Conservation (phyloP, 2,113 vertebrate genomes). For the Percina caprodes region DNA sequence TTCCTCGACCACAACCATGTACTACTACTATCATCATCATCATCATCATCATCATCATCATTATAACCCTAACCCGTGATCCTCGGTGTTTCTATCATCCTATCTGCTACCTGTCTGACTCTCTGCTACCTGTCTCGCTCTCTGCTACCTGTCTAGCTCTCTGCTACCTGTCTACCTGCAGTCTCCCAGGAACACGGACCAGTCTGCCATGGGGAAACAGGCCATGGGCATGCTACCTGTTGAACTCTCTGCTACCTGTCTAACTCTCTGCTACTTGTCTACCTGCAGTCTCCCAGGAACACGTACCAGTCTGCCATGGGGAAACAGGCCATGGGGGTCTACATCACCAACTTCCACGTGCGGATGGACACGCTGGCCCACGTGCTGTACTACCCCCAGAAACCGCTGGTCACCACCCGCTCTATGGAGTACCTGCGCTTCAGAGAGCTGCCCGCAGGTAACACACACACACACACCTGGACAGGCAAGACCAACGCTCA, state of each 20-base stretch:
- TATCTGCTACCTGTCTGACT: too few relatives aligned
- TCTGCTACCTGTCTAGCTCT: too few relatives aligned
- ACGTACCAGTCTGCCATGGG: constrained; percentile 99
- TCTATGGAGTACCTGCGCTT: constrained; percentile 99
- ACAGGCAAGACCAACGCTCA: background rate
- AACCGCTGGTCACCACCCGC: constrained; percentile 95
- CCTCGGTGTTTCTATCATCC: too few relatives aligned
- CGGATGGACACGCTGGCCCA: constrained; percentile 98
- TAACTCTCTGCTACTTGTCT: background rate
- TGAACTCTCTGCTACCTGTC: background rate
- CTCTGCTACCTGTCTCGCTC: too few relatives aligned
- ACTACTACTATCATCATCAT: too few relatives aligned
- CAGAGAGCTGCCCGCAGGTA: constrained; percentile 95
- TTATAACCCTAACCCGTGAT: too few relatives aligned
- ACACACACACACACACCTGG: background rate
- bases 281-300: constrained; percentile 94
- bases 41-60: too few relatives aligned
- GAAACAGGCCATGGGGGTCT: constrained; percentile 99
- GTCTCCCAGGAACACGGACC: too few relatives aligned
- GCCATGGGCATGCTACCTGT: too few relatives aligned
- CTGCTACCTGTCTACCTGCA: too few relatives aligned
- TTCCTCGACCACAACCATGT: too few relatives aligned
- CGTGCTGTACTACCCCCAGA: constrained; percentile 98
- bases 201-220: too few relatives aligned
- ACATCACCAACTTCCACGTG: constrained; percentile 99